These are phyloP conservation scores for Mionectes olivaceus DNA, from an alignment of 2,797 vertebrate species.

Conservation along the genomic window DNA sequence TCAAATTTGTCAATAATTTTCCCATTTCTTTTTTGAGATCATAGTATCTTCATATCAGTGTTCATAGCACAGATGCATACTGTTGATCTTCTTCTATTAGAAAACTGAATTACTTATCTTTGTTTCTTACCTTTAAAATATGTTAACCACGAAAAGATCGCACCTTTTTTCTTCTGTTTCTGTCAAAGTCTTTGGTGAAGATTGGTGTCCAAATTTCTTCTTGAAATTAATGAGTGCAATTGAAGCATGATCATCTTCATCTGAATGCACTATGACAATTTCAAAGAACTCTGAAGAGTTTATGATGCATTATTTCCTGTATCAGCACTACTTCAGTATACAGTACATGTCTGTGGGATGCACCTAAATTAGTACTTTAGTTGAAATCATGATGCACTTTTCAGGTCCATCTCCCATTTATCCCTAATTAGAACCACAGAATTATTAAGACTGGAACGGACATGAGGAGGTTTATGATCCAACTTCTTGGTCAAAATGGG, in stretches of 20 bases:
- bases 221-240: fast-evolving
- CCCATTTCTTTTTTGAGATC: not conserved
- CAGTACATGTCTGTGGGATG: not conserved
- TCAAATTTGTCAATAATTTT: not conserved
- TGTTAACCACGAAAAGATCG: not conserved
- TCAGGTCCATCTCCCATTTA: not conserved
- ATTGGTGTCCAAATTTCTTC: not conserved
- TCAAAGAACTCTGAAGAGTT: not conserved
- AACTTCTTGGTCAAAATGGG: not conserved
- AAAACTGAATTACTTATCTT: not conserved
- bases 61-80: not conserved
- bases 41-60: not conserved
- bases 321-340: not conserved
- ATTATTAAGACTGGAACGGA: not conserved
- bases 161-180: not conserved
- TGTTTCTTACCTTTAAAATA: not conserved
- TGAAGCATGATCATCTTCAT: not conserved
- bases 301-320: not conserved
- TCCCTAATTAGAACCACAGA: not conserved
- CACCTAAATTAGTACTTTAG: not conserved
- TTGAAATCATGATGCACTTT: not conserved
- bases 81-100: not conserved
- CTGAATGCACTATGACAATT: not conserved
- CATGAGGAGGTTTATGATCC: not conserved
- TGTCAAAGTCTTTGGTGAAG: not conserved